A percentile compares a stretch with the other conserved stretches of the same genome.
Conservation (phyloP, 2,113 vertebrate genomes). For the Gymnarchus niloticus region DNA sequence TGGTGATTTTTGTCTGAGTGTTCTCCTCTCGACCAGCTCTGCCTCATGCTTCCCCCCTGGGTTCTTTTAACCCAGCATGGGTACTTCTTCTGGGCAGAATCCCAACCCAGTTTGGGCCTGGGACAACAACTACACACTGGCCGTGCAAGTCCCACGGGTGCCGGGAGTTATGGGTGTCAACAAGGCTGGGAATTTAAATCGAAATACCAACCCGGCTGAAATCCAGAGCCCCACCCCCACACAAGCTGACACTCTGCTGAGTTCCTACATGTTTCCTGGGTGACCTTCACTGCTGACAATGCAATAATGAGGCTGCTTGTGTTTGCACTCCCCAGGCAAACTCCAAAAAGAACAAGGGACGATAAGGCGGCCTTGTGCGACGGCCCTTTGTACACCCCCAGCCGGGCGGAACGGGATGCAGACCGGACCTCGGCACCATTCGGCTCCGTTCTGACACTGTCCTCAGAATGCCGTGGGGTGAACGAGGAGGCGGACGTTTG, state of each 20-base stretch:
- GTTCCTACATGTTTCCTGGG: neutral
- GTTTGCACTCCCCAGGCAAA: slow-evolving; percentile 71
- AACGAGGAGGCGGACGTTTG: slow-evolving; percentile 2
- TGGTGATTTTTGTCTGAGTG: neutral
- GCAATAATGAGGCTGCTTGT: neutral
- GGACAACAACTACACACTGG: neutral
- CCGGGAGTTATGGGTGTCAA: neutral
- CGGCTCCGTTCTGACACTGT: slow-evolving; percentile 33
- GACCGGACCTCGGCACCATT: slow-evolving; percentile 30
- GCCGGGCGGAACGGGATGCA: slow-evolving; percentile 19
- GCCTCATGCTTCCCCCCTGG: neutral
- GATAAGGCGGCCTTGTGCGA: slow-evolving; percentile 58
- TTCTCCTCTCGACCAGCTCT: neutral
- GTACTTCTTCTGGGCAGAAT: neutral
- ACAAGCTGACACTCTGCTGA: neutral
- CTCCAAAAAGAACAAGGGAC: slow-evolving; percentile 91
- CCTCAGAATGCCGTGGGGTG: slow-evolving; percentile 10
- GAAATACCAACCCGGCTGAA: neutral
- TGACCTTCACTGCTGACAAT: neutral
- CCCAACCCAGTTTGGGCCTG: neutral
- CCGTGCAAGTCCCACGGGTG: too few relatives aligned
- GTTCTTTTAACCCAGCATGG: neutral
- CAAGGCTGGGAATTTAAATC: neutral
- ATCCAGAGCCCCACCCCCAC: too few relatives aligned
- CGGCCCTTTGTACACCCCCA: slow-evolving; percentile 33